Percentiles rank a stretch among this genome's conserved stretches.
Evolutionary conservation across 1,140 invertebrate species (phyloP).

Genomic region (Drosophila willistoni): DNA sequence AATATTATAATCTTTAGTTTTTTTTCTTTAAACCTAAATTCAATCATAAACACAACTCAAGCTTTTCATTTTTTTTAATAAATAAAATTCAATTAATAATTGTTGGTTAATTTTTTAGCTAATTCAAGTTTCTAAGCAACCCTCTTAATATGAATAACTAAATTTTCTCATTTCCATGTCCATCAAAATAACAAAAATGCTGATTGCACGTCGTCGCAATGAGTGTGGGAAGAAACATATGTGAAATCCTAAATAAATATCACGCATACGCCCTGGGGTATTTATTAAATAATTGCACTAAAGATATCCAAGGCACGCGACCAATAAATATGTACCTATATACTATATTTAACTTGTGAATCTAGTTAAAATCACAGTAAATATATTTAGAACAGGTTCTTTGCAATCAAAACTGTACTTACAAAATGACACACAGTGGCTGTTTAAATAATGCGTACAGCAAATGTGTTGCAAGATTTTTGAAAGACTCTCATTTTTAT

Average conservation of each 20-base stretch:
- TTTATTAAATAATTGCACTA: constrained; percentile 3
- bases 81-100: not conserved
- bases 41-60: too few species aligned
- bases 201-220: not conserved
- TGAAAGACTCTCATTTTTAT: too few species aligned
- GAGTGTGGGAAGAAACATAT: constrained; percentile 5
- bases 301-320: not conserved
- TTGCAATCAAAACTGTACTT: not conserved
- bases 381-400: not conserved
- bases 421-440: too few species aligned
- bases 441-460: too few species aligned
- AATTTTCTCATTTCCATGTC: not conserved
- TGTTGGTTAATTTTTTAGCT: not conserved
- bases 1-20: too few species aligned
- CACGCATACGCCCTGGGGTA: constrained; percentile 5
- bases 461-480: too few species aligned
- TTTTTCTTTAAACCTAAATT: too few species aligned
- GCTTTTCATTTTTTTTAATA: too few species aligned
- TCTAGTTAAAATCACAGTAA: not conserved
- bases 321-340: not conserved
- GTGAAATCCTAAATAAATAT: constrained; percentile 6
- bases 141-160: not conserved
- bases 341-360: not conserved
- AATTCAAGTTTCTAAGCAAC: not conserved
- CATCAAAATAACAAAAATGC: constrained; percentile 6